phyloP scores from a whole-genome alignment of 1,140 invertebrate species.

The Atopsyche davidsoni region DNA sequence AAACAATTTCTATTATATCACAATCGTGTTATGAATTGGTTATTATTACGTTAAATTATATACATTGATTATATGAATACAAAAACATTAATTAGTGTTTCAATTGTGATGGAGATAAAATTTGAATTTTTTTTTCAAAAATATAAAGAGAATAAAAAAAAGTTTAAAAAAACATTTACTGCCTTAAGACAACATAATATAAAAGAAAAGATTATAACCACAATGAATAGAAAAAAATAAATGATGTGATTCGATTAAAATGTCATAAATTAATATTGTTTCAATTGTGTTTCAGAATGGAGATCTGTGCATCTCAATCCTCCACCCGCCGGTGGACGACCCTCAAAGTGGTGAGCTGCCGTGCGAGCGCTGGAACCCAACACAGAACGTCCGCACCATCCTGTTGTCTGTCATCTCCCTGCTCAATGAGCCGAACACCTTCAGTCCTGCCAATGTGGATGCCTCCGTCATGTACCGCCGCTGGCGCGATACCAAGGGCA shows the following conservation, averaged over 20 bases:
- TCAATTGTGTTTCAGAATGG: constrained; percentile 75
- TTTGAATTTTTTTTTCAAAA: no score
- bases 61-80: no score
- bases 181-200: no score
- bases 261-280: no score
- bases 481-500: constrained; percentile 97
- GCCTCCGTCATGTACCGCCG: constrained; percentile 99
- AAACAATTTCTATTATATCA: no score
- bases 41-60: no score
- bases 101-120: no score
- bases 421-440: constrained; percentile 99
- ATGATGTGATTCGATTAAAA: no score
- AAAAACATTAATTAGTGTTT: no score
- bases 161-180: no score
- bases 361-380: constrained; percentile 99
- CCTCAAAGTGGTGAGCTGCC: constrained; percentile 97
- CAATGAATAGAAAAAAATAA: constrained; percentile 1
- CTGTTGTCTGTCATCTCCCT: constrained; percentile 97
- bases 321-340: constrained; percentile 98
- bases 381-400: constrained; percentile 98
- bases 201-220: background rate
- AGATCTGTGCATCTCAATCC: constrained; percentile 98
- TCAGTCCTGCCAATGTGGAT: constrained; percentile 98
- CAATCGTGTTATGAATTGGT: no score
- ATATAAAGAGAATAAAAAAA: no score